Evolutionary conservation across 92 coral and sea anemone genomes (phyloP).

Genomic region (Palythoa caribaeorum): DNA sequence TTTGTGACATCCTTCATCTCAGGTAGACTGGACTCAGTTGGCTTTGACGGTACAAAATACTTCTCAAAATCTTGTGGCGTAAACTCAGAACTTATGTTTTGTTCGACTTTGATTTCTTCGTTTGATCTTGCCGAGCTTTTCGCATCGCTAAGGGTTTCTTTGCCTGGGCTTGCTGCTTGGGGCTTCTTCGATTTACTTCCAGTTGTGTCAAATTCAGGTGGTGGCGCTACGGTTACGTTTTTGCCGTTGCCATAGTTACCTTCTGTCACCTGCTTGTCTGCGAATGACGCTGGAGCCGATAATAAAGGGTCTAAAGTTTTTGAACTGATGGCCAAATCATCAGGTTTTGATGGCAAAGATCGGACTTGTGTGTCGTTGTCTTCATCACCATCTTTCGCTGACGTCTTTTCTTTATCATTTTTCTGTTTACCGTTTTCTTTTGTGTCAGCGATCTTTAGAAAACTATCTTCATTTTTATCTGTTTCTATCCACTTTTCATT

Average conservation of each 20-base stretch:
- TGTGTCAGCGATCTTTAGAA: not conserved
- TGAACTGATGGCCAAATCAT: not conserved
- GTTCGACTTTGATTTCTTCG: not conserved
- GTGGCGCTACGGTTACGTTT: conserved; percentile 15
- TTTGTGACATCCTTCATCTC: not conserved
- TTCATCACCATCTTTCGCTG: not conserved
- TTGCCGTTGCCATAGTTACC: conserved; percentile 17
- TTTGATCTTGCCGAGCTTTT: not conserved
- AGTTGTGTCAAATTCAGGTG: conserved; percentile 28
- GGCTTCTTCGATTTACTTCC: not conserved
- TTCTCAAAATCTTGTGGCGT: conserved; percentile 21
- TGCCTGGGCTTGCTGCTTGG: not conserved
- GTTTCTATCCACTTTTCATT: not conserved
- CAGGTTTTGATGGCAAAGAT: not conserved
- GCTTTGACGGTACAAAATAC: conserved; percentile 23
- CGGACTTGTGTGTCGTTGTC: not conserved
- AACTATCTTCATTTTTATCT: not conserved
- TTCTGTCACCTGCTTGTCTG: not conserved
- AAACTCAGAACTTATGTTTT: not conserved
- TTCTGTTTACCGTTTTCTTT: not conserved
- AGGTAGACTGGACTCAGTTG: not conserved
- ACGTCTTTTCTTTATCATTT: not conserved
- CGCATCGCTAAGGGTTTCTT: not conserved
- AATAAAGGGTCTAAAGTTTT: not conserved
- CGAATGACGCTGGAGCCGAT: conserved; percentile 25